Evolutionary conservation across 2,888 invertebrate genomes (phyloP).

Genomic region (Heliconius sara): DNA sequence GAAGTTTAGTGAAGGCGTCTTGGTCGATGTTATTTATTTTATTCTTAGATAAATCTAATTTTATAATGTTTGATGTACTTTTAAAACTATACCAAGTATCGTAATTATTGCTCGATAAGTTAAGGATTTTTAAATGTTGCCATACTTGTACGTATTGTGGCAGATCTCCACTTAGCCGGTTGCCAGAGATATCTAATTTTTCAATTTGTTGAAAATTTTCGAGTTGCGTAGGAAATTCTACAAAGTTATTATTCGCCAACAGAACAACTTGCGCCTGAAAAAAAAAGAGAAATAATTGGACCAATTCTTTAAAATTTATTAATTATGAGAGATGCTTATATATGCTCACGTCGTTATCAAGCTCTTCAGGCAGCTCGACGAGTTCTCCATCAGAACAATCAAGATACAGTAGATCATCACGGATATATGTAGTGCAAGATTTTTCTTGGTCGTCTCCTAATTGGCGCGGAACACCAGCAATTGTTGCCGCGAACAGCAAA

Average conservation of each 20-base stretch:
- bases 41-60: constrained; percentile 87
- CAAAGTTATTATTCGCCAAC: constrained; percentile 86
- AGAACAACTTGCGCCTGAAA: constrained; percentile 86
- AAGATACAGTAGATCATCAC: constrained; percentile 57
- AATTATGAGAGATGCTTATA: background rate
- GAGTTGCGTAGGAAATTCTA: constrained; percentile 80
- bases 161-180: constrained; percentile 78
- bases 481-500: constrained; percentile 61
- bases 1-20: constrained; percentile 84
- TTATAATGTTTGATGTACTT: constrained; percentile 69
- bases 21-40: constrained; percentile 84
- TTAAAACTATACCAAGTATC: constrained; percentile 68
- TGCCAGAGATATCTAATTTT: constrained; percentile 76
- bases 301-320: background rate
- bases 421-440: constrained; percentile 60
- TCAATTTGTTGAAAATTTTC: constrained; percentile 78
- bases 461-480: constrained; percentile 58
- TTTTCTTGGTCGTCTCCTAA: constrained; percentile 53
- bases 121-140: constrained; percentile 78
- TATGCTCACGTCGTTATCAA: constrained; percentile 72
- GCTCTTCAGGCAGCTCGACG: constrained; percentile 66
- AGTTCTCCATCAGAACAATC: constrained; percentile 72
- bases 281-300: constrained; percentile 24
- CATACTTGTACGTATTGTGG: constrained; percentile 75
- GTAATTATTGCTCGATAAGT: constrained; percentile 84